These are phyloP conservation scores for Chymomyza fuscimana DNA, from an alignment of 2,888 invertebrate genomes.

Conservation along the genomic window DNA sequence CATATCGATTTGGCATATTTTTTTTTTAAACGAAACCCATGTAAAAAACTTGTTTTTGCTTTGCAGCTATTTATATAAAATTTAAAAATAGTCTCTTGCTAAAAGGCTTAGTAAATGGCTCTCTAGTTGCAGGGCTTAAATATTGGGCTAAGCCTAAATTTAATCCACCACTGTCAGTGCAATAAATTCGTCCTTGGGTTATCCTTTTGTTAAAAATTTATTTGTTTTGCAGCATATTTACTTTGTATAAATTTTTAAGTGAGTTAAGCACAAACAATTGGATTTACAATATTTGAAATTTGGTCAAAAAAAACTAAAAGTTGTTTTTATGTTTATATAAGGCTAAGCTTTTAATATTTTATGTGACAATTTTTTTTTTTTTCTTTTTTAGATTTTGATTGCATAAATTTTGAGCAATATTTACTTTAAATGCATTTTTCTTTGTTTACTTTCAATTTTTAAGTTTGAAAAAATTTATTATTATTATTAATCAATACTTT, in stretches of 20 bases:
- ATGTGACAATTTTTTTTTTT: neutral
- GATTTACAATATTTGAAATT: neutral
- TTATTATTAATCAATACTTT: too few species aligned
- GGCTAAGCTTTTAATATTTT: neutral
- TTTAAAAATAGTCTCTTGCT: neutral
- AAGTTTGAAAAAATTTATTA: too few species aligned
- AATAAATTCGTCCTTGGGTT: neutral
- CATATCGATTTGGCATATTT: neutral
- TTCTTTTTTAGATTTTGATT: too few species aligned
- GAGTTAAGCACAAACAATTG: neutral
- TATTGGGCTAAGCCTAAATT: neutral
- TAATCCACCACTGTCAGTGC: neutral
- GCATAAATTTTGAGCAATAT: too few species aligned
- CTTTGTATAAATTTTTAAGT: neutral
- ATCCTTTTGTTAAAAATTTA: neutral
- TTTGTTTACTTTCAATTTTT: too few species aligned
- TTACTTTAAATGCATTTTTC: too few species aligned
- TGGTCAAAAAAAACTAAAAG: neutral
- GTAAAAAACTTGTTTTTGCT: neutral
- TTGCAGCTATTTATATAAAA: neutral
- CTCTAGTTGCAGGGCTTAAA: neutral
- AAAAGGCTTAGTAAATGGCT: neutral
- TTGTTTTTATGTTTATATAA: too few species aligned
- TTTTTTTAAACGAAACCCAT: neutral
- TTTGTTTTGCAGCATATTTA: neutral